phyloP scores from a whole-genome alignment of 2,888 invertebrate species.

The Agriopis aurantiaria region DNA sequence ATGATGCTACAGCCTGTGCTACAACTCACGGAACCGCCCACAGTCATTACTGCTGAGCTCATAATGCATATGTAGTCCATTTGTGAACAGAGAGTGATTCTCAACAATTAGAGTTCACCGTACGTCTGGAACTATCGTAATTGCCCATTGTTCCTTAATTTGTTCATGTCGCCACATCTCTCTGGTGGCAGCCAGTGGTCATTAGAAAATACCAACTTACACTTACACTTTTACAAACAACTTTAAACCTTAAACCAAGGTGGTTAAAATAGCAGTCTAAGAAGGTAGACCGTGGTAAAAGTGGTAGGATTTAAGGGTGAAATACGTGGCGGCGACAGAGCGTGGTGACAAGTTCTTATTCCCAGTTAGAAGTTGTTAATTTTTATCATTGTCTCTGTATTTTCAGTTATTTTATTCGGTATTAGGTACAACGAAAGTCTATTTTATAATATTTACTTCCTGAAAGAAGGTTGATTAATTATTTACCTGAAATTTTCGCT shows the following conservation, averaged over 20 bases:
- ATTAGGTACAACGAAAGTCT: no score
- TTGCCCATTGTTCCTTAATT: constrained; percentile 67
- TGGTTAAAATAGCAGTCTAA: neutral
- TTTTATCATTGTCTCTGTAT: constrained; percentile 7
- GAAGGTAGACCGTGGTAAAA: constrained; percentile 10
- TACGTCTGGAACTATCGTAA: constrained; percentile 56
- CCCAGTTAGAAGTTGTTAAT: constrained; percentile 19
- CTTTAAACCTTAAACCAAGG: constrained; percentile 27
- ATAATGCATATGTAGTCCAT: neutral
- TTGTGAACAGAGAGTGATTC: constrained; percentile 30
- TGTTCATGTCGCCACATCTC: constrained; percentile 61
- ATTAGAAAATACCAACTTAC: constrained; percentile 47
- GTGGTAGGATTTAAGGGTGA: constrained; percentile 31
- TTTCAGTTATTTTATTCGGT: neutral
- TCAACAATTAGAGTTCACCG: constrained; percentile 50
- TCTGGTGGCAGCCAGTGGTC: constrained; percentile 53
- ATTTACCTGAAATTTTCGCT: no score
- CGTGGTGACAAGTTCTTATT: constrained; percentile 18
- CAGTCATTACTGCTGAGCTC: no score
- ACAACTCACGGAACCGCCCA: no score
- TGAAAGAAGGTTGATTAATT: no score
- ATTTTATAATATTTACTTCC: no score
- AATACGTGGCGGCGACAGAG: constrained; percentile 25
- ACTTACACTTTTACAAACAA: constrained; percentile 9
- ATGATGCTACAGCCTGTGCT: no score